Percentiles rank a stretch among this genome's conserved stretches.
Conservation (phyloP, 2,797 vertebrate genomes). For the Fundulus diaphanus region DNA sequence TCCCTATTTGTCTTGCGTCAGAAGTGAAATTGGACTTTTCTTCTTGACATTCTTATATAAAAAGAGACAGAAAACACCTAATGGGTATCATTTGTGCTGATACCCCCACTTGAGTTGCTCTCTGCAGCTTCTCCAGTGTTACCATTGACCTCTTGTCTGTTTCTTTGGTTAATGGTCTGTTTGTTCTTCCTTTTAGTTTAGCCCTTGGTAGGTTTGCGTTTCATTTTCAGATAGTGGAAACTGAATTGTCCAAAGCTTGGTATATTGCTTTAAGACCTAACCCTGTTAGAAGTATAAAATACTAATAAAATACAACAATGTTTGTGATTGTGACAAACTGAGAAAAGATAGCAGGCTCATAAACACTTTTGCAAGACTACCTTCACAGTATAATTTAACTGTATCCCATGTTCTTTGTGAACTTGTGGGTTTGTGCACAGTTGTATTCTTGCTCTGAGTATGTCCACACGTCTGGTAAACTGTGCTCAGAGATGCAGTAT, state of each 20-base stretch:
- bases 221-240: background rate
- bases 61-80: background rate
- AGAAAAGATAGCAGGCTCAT: background rate
- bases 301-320: background rate
- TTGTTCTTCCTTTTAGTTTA: background rate
- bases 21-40: background rate
- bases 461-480: constrained; percentile 27
- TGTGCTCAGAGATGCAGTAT: constrained; percentile 16
- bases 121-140: background rate
- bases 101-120: background rate
- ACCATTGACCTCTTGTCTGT: background rate
- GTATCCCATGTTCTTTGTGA: background rate
- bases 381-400: background rate
- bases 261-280: background rate
- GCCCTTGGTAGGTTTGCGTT: background rate
- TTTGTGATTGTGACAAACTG: background rate
- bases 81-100: background rate
- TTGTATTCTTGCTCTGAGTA: constrained; percentile 25
- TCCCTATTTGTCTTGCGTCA: background rate
- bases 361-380: background rate
- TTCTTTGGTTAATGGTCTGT: background rate
- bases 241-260: background rate
- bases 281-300: background rate
- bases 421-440: constrained; percentile 7
- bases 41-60: background rate